phyloP scores from a whole-genome alignment of 2,888 invertebrate genomes.

The Heliconius sara region DNA sequence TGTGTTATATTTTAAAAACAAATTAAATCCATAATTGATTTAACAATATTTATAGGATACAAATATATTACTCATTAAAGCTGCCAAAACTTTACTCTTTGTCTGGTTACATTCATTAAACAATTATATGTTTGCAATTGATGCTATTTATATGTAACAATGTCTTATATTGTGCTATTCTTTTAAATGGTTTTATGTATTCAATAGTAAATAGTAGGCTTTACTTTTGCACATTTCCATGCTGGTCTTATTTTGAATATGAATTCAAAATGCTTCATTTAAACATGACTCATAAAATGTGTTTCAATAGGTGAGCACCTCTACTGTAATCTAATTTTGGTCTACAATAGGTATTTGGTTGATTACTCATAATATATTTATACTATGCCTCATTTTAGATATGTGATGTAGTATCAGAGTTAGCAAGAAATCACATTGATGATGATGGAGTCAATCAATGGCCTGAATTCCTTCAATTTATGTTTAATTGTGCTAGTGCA shows the following conservation, averaged over 20 bases:
- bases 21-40: too few relatives aligned
- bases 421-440: slow-evolving; percentile 96
- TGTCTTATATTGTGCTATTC: not conserved
- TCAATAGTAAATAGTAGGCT: not conserved
- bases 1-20: not conserved
- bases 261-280: not conserved
- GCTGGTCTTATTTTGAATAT: slow-evolving; percentile 1
- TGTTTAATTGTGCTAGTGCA: slow-evolving; percentile 97
- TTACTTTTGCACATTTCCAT: not conserved
- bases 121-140: not conserved
- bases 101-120: not conserved
- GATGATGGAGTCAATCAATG: slow-evolving; percentile 98
- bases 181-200: not conserved
- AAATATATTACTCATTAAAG: not conserved
- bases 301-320: not conserved
- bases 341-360: slow-evolving; percentile 9
- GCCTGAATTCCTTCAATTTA: slow-evolving; percentile 97
- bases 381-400: slow-evolving; percentile 70
- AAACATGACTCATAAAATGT: slow-evolving; percentile 8
- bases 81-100: slow-evolving; percentile 3
- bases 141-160: slow-evolving; percentile 18
- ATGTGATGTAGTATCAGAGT: slow-evolving; percentile 98
- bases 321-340: slow-evolving; percentile 27
- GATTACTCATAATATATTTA: slow-evolving; percentile 13
- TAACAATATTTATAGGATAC: not conserved